Base-by-base conservation (phyloP, 2,797 vertebrate species). In the Bradypodion ventrale region DNA sequence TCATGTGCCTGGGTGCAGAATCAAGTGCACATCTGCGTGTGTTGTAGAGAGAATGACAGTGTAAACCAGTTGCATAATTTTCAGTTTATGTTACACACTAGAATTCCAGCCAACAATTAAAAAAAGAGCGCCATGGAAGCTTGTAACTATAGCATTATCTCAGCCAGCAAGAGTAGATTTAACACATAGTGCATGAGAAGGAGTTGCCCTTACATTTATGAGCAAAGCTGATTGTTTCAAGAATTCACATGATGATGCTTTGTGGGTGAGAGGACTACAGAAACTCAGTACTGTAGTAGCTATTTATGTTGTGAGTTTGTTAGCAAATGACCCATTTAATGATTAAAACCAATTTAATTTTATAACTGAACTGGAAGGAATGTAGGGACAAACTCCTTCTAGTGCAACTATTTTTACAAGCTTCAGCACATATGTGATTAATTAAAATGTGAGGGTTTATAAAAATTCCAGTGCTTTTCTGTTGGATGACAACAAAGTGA, bases 381-480 rank as follows among this genome's bases (percentile, higher is more conserved):
- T 2, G 29, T 21, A 62, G n/a, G n/a, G 66, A 66, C 27, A 44
- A 27, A 56, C 32, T 74, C 25, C n/a, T 80, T 69, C 32, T 52
- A 29, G 29, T 40, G 6, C 19, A 79, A 75, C 35, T 60, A 76
- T 75, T 85, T 72, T 85, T 69, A 81, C 62, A 59, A 37, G 3
- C 19, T 60, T 76, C 76, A 37, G 21, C 56, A 23, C 52, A 70
- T 37, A 46, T 37, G 63, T 21, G 25, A 49, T 37, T 76, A 37
- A 81, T 70, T 85, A 81, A 76, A 81, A 80, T 68, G 23, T 80
- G 78, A 78, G 13, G 40, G n/a, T 40, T 78, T 72, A 72, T 78
- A 84, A 84, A 72, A 78, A 52, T 52, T 77, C 68, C 44, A 74
- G 13, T 49, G 40, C 42, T 83, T 68, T 77, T n/a, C 46, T 68